A percentile compares a stretch with the other conserved stretches of the same genome.
Evolutionary conservation across 2,797 vertebrate genomes (phyloP).

Genomic region (Lepilemur ruficaudatus): DNA sequence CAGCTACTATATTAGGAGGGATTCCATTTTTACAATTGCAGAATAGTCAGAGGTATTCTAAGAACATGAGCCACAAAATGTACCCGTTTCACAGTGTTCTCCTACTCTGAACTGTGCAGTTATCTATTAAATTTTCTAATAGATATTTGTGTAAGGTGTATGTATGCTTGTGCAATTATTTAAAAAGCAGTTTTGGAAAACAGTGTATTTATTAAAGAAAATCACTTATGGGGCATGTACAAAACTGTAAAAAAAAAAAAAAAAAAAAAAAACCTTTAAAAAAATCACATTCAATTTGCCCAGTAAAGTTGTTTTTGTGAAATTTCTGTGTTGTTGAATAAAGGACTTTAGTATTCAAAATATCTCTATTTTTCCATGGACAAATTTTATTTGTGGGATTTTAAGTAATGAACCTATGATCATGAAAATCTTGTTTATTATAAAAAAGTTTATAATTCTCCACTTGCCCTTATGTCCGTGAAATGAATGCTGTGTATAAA

Average conservation of each 20-base stretch:
- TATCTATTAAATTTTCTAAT: slow-evolving; percentile 91
- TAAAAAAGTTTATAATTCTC: slow-evolving; percentile 44
- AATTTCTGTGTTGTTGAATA: slow-evolving; percentile 93
- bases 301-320: slow-evolving; percentile 92
- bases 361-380: slow-evolving; percentile 86
- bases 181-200: slow-evolving; percentile 88
- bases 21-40: slow-evolving; percentile 83
- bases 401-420: slow-evolving; percentile 74
- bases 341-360: slow-evolving; percentile 91
- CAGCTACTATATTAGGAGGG: slow-evolving; percentile 83
- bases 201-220: slow-evolving; percentile 90
- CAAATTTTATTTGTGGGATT: slow-evolving; percentile 83
- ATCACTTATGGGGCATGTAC: slow-evolving; percentile 90
- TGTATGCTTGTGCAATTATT: slow-evolving; percentile 92
- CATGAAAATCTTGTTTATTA: slow-evolving; percentile 70
- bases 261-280: slow-evolving; percentile 57
- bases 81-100: slow-evolving; percentile 87
- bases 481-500: slow-evolving; percentile 72
- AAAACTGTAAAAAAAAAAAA: slow-evolving; percentile 88
- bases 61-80: slow-evolving; percentile 83
- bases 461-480: slow-evolving; percentile 40
- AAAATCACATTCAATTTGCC: slow-evolving; percentile 85
- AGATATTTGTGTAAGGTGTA: slow-evolving; percentile 91
- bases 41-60: slow-evolving; percentile 81
- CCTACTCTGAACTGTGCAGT: slow-evolving; percentile 89